Percentiles rank a stretch among this genome's conserved stretches.
Conservation (phyloP, 2,113 vertebrate genomes). For the Ploceus nigricollis region DNA sequence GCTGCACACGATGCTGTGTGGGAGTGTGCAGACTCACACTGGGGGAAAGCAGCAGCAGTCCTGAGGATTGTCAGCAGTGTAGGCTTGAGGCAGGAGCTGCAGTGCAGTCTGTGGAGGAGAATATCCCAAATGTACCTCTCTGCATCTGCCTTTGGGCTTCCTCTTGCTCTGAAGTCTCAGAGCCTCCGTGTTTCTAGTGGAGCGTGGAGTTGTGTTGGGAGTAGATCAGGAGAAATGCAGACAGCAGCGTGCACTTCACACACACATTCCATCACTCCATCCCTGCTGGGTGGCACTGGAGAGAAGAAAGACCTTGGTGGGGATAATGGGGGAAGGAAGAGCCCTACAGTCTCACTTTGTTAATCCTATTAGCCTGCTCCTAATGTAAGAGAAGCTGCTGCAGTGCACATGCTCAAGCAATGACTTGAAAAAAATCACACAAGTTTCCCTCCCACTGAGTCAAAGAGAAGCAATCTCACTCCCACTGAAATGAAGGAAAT, state of each 20-base stretch:
- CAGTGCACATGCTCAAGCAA: background rate
- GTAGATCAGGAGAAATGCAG: background rate
- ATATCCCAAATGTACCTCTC: background rate
- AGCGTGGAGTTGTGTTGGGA: background rate
- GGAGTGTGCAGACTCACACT: background rate
- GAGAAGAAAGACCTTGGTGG: background rate
- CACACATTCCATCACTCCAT: background rate
- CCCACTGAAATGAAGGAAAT: slow-evolving; percentile 25
- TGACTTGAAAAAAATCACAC: background rate
- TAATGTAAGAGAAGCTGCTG: background rate
- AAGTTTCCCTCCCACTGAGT: slow-evolving; percentile 35
- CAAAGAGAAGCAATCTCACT: slow-evolving; percentile 29
- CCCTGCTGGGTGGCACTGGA: background rate
- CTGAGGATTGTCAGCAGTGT: background rate
- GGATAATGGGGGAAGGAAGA: background rate
- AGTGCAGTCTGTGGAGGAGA: background rate
- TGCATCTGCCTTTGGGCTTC: background rate
- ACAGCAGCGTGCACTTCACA: background rate
- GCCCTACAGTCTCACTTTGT: background rate
- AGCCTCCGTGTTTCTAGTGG: background rate
- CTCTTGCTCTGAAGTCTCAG: background rate
- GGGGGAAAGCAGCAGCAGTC: background rate
- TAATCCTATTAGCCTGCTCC: background rate
- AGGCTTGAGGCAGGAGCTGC: background rate
- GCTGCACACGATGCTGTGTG: background rate